Evolutionary conservation across 37 sponge, comb jelly and placozoan genomes (phyloP).

Genomic region (Mnemiopsis leidyi): DNA sequence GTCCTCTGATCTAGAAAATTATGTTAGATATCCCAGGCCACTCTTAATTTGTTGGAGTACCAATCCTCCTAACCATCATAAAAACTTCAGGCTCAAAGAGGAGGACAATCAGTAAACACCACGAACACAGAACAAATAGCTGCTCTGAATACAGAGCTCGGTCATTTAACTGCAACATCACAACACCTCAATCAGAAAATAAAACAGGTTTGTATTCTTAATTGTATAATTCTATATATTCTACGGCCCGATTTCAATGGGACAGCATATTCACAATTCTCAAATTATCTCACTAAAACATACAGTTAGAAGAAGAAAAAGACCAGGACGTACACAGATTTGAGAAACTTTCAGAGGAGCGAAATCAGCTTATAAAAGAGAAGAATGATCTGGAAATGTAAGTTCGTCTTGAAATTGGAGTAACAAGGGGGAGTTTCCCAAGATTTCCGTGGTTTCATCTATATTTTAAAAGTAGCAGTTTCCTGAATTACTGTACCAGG

Average conservation of each 20-base stretch:
- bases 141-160: conserved; percentile 56
- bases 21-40: too few relatives aligned
- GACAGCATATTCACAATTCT: too few relatives aligned
- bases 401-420: too few relatives aligned
- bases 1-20: too few relatives aligned
- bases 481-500: too few relatives aligned
- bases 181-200: conserved; percentile 38
- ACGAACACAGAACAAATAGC: conserved; percentile 1
- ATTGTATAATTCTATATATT: too few relatives aligned
- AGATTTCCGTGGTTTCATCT: too few relatives aligned
- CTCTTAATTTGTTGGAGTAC: too few relatives aligned
- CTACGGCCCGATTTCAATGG: too few relatives aligned
- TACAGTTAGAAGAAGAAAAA: conserved; percentile 56
- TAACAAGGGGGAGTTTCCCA: too few relatives aligned
- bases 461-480: too few relatives aligned
- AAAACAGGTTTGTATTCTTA: conserved; percentile 57
- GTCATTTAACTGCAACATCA: conserved; percentile 22
- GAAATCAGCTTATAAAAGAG: neutral
- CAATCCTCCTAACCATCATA: too few relatives aligned
- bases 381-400: conserved; percentile 47
- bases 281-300: neutral
- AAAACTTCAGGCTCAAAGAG: conserved; percentile 43
- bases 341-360: conserved; percentile 1
- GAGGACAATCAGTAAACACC: neutral
- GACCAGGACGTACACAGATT: neutral